Conservation (phyloP, 2,113 vertebrate species). For the Malurus cyaneus region DNA sequence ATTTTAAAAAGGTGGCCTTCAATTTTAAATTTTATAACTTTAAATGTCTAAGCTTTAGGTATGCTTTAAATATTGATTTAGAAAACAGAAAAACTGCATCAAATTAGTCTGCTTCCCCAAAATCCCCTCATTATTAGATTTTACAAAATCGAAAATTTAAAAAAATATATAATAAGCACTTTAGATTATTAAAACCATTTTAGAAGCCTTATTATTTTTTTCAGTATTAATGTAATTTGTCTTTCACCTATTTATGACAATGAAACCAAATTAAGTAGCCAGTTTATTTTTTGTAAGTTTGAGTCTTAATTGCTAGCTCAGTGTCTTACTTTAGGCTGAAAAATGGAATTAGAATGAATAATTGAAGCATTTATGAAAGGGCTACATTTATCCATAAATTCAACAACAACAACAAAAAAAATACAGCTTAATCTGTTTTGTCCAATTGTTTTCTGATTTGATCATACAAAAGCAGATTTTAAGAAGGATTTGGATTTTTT, state of each 20-base stretch:
- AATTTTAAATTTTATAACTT: not conserved
- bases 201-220: not conserved
- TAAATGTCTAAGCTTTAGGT: not conserved
- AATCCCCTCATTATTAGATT: not conserved
- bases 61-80: not conserved
- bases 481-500: not conserved
- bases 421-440: not conserved
- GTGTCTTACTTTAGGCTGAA: not conserved
- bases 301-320: not conserved
- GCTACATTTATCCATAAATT: not conserved
- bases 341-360: not conserved
- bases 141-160: not conserved
- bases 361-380: not conserved
- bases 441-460: not conserved
- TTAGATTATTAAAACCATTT: not conserved
- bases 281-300: not conserved
- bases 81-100: not conserved
- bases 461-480: not conserved
- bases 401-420: not conserved
- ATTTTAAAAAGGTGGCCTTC: not conserved
- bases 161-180: not conserved
- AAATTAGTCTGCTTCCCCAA: not conserved
- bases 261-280: not conserved
- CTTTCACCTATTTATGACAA: not conserved
- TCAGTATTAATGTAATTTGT: not conserved